A percentile compares a stretch with the other conserved stretches of the same genome.
These are phyloP conservation scores for Oryzias woworae DNA, from an alignment of 2,113 vertebrate species.

Conservation along the genomic window DNA sequence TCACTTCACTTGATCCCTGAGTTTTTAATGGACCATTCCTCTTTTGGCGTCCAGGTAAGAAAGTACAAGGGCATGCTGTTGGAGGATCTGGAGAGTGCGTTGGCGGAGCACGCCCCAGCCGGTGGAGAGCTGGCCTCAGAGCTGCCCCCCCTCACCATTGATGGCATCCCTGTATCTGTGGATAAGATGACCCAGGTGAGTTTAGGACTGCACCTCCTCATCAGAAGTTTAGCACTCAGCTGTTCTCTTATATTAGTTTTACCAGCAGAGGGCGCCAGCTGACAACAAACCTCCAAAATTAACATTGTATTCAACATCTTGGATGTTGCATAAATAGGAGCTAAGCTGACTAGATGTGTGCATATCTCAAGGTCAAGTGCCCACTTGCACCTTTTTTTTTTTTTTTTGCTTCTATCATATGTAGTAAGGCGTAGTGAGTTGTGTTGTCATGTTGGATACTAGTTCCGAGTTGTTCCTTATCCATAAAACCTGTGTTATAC, in stretches of 20 bases:
- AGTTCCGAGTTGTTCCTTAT: too few relatives aligned
- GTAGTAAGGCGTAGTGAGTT: not conserved
- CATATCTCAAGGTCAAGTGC: constrained; percentile 35
- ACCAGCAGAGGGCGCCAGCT: constrained; percentile 65
- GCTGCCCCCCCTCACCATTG: constrained; percentile 94
- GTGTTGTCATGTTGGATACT: too few relatives aligned
- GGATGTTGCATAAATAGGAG: not conserved
- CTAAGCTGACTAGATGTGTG: not conserved
- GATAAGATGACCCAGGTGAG: constrained; percentile 99
- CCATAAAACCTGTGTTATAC: too few relatives aligned
- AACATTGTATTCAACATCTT: not conserved
- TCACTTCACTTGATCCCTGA: too few relatives aligned
- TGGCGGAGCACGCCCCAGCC: constrained; percentile 93
- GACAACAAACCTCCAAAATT: constrained; percentile 10
- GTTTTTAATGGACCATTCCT: constrained; percentile 9
- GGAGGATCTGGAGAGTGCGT: constrained; percentile 94
- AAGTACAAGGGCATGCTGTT: constrained; percentile 98
- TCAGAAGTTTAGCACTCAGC: not conserved
- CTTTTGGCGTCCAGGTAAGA: constrained; percentile 83
- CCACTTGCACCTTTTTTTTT: not conserved
- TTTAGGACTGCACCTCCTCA: not conserved
- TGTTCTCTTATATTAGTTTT: not conserved
- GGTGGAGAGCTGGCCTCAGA: constrained; percentile 93
- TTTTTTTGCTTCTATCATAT: not conserved
- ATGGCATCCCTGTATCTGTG: constrained; percentile 97